These are phyloP conservation scores for Drosophila bifasciata DNA, from an alignment of 1,140 invertebrate genomes.

Conservation along the genomic window DNA sequence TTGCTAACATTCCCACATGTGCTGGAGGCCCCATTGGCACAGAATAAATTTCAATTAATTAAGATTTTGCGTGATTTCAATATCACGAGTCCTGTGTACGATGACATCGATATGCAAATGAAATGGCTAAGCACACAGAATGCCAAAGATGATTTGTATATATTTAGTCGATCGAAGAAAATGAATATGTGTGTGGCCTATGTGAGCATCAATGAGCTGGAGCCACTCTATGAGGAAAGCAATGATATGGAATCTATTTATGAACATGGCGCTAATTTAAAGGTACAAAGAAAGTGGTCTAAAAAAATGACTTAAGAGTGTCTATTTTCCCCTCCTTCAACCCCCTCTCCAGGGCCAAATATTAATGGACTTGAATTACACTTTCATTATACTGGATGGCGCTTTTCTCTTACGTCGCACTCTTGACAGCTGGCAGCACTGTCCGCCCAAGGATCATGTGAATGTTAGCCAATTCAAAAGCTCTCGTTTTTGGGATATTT, in stretches of 20 bases:
- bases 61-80: slow-evolving; percentile 9
- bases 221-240: slow-evolving; percentile 43
- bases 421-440: slow-evolving; percentile 14
- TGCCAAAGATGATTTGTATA: neutral
- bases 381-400: slow-evolving; percentile 24
- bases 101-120: neutral
- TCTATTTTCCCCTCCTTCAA: no score
- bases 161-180: slow-evolving; percentile 5
- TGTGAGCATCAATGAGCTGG: slow-evolving; percentile 33
- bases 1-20: slow-evolving; percentile 25
- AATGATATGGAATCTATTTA: slow-evolving; percentile 24
- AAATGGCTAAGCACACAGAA: slow-evolving; percentile 24
- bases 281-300: slow-evolving; percentile 10
- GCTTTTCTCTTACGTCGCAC: slow-evolving; percentile 14
- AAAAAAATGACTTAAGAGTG: no score
- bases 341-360: slow-evolving; percentile 21
- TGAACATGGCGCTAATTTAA: slow-evolving; percentile 13
- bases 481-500: neutral
- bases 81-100: slow-evolving; percentile 13
- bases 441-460: no score
- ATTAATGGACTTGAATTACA: slow-evolving; percentile 8
- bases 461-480: no score
- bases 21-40: neutral
- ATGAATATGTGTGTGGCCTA: slow-evolving; percentile 37
- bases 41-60: slow-evolving; percentile 10